A percentile compares a stretch with the other conserved stretches of the same genome.
Evolutionary conservation across 2,797 vertebrate genomes (phyloP).

Genomic region (Ciconia nigra): DNA sequence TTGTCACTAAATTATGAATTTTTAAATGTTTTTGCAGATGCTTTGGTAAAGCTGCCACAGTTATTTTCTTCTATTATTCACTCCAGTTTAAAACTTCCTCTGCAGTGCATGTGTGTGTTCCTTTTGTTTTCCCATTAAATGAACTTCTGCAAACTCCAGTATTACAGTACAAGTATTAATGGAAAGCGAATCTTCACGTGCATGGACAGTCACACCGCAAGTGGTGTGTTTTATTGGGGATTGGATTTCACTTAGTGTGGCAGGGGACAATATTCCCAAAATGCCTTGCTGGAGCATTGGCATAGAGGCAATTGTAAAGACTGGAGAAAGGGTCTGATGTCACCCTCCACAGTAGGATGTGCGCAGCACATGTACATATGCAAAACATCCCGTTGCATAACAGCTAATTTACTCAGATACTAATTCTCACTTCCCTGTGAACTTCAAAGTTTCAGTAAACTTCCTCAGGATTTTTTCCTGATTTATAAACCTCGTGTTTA

Average conservation of each 20-base stretch:
- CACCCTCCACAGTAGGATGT: not conserved
- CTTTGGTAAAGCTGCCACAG: not conserved
- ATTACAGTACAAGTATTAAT: not conserved
- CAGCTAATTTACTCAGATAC: not conserved
- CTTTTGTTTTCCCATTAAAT: not conserved
- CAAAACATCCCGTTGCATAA: not conserved
- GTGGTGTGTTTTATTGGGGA: not conserved
- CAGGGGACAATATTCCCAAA: not conserved
- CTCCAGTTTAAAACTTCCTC: not conserved
- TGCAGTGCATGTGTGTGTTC: not conserved
- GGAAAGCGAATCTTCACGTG: not conserved
- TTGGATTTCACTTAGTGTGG: not conserved
- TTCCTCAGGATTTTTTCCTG: not conserved
- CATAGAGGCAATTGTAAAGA: not conserved
- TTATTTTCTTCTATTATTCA: not conserved
- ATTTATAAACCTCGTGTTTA: not conserved
- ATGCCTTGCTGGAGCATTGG: not conserved
- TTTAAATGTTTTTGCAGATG: not conserved
- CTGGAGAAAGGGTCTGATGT: not conserved
- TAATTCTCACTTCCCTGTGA: not conserved
- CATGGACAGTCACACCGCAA: not conserved
- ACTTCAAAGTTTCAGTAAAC: not conserved
- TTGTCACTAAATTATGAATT: not conserved
- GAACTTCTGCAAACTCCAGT: not conserved
- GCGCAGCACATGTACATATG: accelerated